Conservation (phyloP, 2,113 vertebrate genomes). For the Cyphomyrus discorhynchus region DNA sequence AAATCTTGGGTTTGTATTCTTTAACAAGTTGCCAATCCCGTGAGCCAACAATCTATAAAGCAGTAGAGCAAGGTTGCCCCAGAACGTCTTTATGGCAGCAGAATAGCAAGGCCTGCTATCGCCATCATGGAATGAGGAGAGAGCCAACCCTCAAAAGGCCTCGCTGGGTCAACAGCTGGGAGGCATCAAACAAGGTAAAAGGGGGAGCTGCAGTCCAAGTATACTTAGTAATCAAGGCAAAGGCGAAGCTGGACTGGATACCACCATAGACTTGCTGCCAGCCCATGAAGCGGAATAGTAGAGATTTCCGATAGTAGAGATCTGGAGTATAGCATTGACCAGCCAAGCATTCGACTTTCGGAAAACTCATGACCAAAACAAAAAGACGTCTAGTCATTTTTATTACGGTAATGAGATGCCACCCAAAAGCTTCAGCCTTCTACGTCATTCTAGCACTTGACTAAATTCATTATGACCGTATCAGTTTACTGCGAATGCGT, state of each 20-base stretch:
- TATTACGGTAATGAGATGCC: neutral
- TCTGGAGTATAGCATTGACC: neutral
- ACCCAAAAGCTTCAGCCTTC: neutral
- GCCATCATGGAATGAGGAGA: neutral
- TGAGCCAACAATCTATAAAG: neutral
- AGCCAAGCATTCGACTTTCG: neutral
- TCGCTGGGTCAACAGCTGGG: neutral
- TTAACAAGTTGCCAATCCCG: neutral
- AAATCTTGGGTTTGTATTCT: neutral
- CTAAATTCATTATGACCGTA: neutral
- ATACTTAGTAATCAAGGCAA: neutral
- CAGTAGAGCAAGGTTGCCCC: neutral
- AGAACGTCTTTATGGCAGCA: neutral
- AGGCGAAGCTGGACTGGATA: neutral
- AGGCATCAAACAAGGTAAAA: neutral
- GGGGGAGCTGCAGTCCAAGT: neutral
- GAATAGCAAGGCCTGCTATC: neutral
- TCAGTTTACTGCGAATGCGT: neutral
- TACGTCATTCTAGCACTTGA: neutral
- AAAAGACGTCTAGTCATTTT: neutral
- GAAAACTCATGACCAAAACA: neutral
- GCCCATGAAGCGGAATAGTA: neutral
- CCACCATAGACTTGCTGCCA: neutral
- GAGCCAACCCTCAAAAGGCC: neutral
- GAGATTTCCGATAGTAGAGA: neutral